A percentile compares a stretch with the other conserved stretches of the same genome.
These are phyloP conservation scores for Oriolus oriolus DNA, from an alignment of 2,113 vertebrate genomes.

Conservation along the genomic window DNA sequence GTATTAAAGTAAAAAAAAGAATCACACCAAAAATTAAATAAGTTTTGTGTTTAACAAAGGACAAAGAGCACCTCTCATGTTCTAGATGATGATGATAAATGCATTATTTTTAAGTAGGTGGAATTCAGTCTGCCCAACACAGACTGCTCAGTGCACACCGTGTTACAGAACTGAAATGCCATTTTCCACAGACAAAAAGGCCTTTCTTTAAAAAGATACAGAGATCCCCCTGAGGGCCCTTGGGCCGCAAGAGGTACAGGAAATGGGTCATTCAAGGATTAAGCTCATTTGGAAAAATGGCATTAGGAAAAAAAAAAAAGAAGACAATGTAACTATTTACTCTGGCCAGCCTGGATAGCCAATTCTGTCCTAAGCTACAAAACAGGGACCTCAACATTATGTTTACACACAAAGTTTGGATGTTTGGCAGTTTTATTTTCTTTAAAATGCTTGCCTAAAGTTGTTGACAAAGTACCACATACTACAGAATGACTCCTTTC, in stretches of 20 bases:
- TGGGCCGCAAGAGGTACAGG: constrained; percentile 37
- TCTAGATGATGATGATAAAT: background rate
- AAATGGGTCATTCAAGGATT: constrained; percentile 37
- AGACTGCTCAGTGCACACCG: background rate
- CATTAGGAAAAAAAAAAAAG: background rate
- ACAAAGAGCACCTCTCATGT: background rate
- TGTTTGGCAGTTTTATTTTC: background rate
- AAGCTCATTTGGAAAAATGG: constrained; percentile 35
- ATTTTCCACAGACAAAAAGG: constrained; percentile 24
- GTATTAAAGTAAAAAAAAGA: background rate
- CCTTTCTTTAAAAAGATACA: constrained; percentile 47
- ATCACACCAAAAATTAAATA: background rate
- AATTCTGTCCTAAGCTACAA: background rate
- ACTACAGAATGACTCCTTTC: background rate
- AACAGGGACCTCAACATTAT: background rate
- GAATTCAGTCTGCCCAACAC: background rate
- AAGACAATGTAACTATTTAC: constrained; percentile 43
- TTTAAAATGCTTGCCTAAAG: background rate
- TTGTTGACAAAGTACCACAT: background rate
- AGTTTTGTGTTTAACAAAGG: background rate
- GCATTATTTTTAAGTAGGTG: constrained; percentile 2
- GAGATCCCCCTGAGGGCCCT: constrained; percentile 19
- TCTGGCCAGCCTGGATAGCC: background rate
- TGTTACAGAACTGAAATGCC: background rate
- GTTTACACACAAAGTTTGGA: background rate